Evolutionary conservation across 2,113 vertebrate species (phyloP), one percentile per base, ranked within the genome.

Genomic region (Gasterosteus aculeatus): DNA sequence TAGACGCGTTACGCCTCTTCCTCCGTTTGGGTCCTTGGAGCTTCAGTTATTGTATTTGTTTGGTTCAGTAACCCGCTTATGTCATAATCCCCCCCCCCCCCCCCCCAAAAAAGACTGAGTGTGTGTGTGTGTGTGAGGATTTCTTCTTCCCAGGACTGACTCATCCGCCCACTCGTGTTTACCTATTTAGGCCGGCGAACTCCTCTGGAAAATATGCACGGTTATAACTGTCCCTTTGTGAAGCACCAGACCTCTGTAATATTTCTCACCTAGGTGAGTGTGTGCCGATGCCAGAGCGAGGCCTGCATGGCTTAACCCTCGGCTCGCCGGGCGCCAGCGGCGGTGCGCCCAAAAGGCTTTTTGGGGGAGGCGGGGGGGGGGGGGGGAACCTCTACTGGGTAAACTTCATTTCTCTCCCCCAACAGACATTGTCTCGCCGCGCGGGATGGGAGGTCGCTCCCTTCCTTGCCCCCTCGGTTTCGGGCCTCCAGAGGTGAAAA

Each of bases 171-270:
- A 70, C 84, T 71, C 51, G 47, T 93, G 92, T 94, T 94, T 91
- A 94, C 92, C 85, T 79, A 89, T 93, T 93, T 92, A 81, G 90
- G 74, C 81, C 87, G 79, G 83, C 62, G 29, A 79, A 92, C 89
- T 88, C 78, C 82, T 88, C 90, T 94, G 93, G 94, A 95, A 94
- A 95, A 94, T 94, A 95, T 94, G 92, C 90, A 75, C 89, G 85
- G 76, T 92, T 94, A 93, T 94, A 93, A 95, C 83, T 92, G 93
- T 92, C 87, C 86, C 93, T 94, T 94, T 95, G 94, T 95, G 92
- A 92, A 93, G 90, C 93, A 94, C 89, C 94, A 94, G 90, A 33
- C 84, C 93, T 94, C 92, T 94, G 93, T 77, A 93, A 94, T 94
- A 95, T 95, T 95, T 94, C 93, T 77, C 94, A 95, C 93, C 83